Evolutionary conservation across 2,888 invertebrate genomes (phyloP).

Genomic region (Iphiclides podalirius): DNA sequence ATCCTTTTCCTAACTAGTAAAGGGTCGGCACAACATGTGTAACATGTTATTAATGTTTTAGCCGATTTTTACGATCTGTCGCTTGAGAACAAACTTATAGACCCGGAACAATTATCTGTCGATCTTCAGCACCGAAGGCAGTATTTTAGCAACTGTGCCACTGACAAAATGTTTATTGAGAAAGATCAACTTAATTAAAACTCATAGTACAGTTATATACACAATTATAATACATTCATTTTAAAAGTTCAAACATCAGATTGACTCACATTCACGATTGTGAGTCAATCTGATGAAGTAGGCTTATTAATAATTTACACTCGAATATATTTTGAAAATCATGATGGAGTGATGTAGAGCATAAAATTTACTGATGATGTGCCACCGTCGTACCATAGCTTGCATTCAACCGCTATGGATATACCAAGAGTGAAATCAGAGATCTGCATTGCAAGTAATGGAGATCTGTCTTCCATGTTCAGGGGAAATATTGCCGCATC

Average conservation of each 20-base stretch:
- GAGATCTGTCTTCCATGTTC: conserved; percentile 38
- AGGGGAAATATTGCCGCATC: conserved; percentile 53
- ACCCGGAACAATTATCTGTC: too few relatives aligned
- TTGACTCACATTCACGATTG: too few relatives aligned
- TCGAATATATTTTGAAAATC: conserved; percentile 12
- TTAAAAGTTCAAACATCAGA: neutral
- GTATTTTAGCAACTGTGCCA: too few relatives aligned
- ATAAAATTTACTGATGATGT: conserved; percentile 53
- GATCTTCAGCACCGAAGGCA: too few relatives aligned
- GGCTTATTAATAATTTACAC: conserved; percentile 19
- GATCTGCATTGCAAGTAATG: conserved; percentile 60
- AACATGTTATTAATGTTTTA: too few relatives aligned
- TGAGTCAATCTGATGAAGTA: conserved; percentile 3
- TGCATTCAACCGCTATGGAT: conserved; percentile 58
- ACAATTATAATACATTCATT: conserved; percentile 6
- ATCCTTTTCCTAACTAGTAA: too few relatives aligned
- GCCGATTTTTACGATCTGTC: too few relatives aligned
- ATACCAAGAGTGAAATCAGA: conserved; percentile 56
- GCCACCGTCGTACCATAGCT: conserved; percentile 59
- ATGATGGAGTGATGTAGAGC: conserved; percentile 50
- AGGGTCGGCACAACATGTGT: too few relatives aligned
- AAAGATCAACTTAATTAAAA: too few relatives aligned
- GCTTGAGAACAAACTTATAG: too few relatives aligned
- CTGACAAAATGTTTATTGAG: too few relatives aligned
- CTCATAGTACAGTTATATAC: too few relatives aligned